Conservation (phyloP, 64 coral and sea anemone genomes). For the Cladopsammia gracilis region DNA sequence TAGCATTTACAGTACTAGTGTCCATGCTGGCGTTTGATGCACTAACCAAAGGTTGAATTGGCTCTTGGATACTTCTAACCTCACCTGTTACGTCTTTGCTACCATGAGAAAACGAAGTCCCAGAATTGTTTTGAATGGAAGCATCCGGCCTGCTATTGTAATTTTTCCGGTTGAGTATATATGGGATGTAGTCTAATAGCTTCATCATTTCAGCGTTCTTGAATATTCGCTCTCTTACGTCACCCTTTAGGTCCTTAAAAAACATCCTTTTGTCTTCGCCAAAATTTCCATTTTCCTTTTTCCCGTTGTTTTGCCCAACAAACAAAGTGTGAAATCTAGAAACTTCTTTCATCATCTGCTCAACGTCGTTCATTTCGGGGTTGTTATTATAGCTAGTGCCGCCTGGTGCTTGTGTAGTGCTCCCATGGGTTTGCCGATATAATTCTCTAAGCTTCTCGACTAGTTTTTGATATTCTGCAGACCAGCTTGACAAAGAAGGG, state of each 20-base stretch:
- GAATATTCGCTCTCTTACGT: not conserved
- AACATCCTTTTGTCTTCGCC: not conserved
- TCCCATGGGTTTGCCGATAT: not conserved
- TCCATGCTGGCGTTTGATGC: not conserved
- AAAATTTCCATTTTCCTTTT: not conserved
- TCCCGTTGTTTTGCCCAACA: not conserved
- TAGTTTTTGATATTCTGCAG: constrained; percentile 23
- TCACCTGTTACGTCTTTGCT: constrained; percentile 15
- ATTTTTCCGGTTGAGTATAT: not conserved
- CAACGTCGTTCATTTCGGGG: not conserved
- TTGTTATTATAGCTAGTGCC: not conserved
- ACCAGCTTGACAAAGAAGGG: constrained; percentile 1
- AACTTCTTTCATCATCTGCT: constrained; percentile 37
- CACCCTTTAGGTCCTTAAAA: not conserved
- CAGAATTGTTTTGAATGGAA: not conserved
- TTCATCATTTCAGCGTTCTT: not conserved
- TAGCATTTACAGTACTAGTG: not conserved
- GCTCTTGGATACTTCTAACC: not conserved
- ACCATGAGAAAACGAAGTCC: too few species aligned
- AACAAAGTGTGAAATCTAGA: constrained; percentile 24
- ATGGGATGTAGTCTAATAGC: not conserved
- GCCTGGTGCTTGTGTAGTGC: not conserved
- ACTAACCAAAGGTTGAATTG: not conserved
- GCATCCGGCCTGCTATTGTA: not conserved
- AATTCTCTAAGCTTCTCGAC: not conserved